These are phyloP conservation scores for Cyanistes caeruleus DNA, from an alignment of 2,113 vertebrate species.

Conservation along the genomic window DNA sequence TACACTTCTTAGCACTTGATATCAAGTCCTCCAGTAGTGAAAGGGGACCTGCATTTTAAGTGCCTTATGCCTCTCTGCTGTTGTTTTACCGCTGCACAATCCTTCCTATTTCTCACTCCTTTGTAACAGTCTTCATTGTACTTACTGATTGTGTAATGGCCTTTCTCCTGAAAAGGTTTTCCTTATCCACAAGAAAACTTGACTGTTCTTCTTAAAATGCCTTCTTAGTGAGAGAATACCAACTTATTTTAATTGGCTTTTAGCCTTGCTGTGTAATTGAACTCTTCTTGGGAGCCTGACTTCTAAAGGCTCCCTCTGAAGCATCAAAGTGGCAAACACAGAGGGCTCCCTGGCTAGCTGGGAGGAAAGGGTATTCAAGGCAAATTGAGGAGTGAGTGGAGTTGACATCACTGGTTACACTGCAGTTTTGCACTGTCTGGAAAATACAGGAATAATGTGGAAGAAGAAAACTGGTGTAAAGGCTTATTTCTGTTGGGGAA, in stretches of 20 bases:
- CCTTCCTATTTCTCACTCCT: not conserved
- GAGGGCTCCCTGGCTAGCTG: not conserved
- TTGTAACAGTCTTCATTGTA: not conserved
- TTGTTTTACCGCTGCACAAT: not conserved
- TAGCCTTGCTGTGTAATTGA: not conserved
- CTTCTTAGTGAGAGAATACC: not conserved
- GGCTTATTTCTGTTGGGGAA: not conserved
- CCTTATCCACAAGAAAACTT: not conserved
- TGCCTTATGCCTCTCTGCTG: not conserved
- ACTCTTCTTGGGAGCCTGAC: too few species aligned
- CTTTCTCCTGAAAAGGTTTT: not conserved
- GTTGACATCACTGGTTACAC: not conserved
- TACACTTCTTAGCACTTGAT: not conserved
- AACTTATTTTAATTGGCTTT: not conserved
- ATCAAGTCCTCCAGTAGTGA: not conserved
- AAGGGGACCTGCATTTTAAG: not conserved
- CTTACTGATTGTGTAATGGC: not conserved
- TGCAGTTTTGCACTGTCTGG: not conserved
- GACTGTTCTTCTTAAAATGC: not conserved
- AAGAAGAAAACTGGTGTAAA: not conserved
- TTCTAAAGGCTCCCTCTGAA: too few species aligned
- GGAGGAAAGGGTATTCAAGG: not conserved
- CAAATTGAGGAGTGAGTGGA: fast-evolving
- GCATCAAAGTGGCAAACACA: not conserved
- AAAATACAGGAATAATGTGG: not conserved